Percentiles rank a stretch among this genome's conserved stretches.
Conservation (phyloP, 2,797 vertebrate genomes). For the Coreius guichenoti region DNA sequence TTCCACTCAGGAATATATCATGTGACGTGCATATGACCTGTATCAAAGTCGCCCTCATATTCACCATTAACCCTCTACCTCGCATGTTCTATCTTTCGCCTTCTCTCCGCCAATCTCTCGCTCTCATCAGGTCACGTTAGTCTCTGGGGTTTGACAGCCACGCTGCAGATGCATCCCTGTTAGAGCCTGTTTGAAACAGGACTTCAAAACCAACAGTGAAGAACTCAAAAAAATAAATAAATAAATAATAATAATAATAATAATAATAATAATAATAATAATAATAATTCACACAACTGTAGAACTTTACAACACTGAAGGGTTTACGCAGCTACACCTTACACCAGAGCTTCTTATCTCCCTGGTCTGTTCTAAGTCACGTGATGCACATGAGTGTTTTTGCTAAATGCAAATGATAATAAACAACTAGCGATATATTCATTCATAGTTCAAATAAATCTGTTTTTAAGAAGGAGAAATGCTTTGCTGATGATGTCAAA, state of each 20-base stretch:
- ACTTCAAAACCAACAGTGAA: constrained; percentile 11
- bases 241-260: too few relatives aligned
- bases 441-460: background rate
- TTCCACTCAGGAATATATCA: constrained; percentile 50
- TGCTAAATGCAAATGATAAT: background rate
- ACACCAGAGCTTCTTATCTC: background rate
- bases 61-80: constrained; percentile 55
- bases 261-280: too few relatives aligned
- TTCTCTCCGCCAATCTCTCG: background rate
- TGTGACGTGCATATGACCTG: constrained; percentile 54
- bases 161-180: constrained; percentile 31
- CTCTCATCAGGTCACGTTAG: constrained; percentile 56
- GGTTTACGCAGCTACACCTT: background rate
- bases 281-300: background rate
- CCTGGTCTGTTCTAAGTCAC: background rate
- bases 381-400: too few relatives aligned
- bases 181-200: constrained; percentile 5
- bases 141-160: constrained; percentile 46
- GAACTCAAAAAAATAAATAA: constrained; percentile 19
- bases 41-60: constrained; percentile 55
- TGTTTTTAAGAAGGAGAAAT: background rate
- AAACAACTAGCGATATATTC: background rate
- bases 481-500: background rate
- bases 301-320: background rate
- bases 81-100: background rate